Evolutionary conservation across 1,140 invertebrate species (phyloP).

Genomic region (Stegodyphus dumicola): DNA sequence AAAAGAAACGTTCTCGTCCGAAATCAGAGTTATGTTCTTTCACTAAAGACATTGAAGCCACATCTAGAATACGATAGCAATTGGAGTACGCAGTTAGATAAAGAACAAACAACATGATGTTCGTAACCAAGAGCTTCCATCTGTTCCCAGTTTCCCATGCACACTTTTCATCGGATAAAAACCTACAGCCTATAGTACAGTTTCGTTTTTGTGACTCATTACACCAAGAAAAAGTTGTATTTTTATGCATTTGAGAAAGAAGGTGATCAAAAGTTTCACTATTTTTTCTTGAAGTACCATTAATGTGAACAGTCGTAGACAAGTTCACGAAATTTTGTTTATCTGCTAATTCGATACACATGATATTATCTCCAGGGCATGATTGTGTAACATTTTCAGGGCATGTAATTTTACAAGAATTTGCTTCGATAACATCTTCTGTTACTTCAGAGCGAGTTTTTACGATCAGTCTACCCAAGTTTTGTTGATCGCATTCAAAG

Average conservation of each 20-base stretch:
- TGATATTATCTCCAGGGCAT: not conserved
- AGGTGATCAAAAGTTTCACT: not conserved
- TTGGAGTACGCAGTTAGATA: not conserved
- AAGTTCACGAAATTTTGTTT: not conserved
- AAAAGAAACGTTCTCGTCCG: slow-evolving; percentile 1
- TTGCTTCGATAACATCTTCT: not conserved
- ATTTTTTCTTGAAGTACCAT: not conserved
- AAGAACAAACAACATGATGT: not conserved
- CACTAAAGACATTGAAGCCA: not conserved
- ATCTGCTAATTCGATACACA: not conserved
- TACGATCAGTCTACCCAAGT: no score
- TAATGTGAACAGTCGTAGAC: not conserved
- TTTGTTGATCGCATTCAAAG: not conserved
- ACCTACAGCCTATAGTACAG: not conserved
- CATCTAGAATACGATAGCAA: slow-evolving; percentile 12
- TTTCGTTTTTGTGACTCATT: no score
- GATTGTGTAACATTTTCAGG: not conserved
- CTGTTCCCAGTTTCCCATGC: not conserved
- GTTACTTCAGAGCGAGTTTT: not conserved
- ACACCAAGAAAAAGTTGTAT: not conserved
- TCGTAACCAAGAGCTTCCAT: not conserved
- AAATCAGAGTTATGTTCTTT: slow-evolving; percentile 16
- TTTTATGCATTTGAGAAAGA: not conserved
- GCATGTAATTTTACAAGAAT: not conserved
- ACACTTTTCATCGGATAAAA: not conserved